Evolutionary conservation across 2,797 vertebrate species (phyloP).

Genomic region (Heteromormyrus szaboi): DNA sequence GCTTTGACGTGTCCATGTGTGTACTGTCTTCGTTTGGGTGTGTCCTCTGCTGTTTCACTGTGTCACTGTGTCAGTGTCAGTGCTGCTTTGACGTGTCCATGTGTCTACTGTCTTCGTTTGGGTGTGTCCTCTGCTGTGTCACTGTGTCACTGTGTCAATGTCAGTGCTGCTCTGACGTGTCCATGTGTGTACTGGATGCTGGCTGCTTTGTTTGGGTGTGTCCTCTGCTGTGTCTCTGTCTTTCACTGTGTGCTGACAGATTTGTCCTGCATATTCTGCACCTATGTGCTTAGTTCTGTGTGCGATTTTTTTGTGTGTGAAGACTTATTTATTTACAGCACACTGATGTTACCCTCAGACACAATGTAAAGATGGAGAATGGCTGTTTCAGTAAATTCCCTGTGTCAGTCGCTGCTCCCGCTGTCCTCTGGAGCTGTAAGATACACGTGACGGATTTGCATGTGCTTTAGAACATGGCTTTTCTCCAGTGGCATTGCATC

Average conservation of each 20-base stretch:
- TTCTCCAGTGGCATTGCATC: not conserved
- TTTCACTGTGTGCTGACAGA: not conserved
- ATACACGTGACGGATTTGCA: not conserved
- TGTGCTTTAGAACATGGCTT: not conserved
- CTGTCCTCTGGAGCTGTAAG: not conserved
- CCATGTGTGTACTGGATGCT: not conserved
- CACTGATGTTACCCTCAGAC: not conserved
- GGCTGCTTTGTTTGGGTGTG: not conserved
- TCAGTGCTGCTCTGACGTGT: not conserved
- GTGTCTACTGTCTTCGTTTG: not conserved
- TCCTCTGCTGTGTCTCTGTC: not conserved
- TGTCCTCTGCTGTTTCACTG: not conserved
- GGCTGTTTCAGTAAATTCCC: not conserved
- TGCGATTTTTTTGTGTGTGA: not conserved
- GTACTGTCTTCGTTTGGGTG: conserved; percentile 8
- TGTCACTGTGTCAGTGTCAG: not conserved
- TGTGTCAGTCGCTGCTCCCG: not conserved
- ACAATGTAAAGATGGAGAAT: not conserved
- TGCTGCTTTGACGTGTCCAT: not conserved
- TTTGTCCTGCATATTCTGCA: not conserved
- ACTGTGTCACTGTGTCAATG: not conserved
- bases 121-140: conserved; percentile 17
- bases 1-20: not conserved
- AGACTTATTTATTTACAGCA: not conserved
- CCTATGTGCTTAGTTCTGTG: not conserved